Evolutionary conservation across 2,888 invertebrate species (phyloP), one percentile per base, ranked within the genome.

Genomic region (Dryococelus australis): DNA sequence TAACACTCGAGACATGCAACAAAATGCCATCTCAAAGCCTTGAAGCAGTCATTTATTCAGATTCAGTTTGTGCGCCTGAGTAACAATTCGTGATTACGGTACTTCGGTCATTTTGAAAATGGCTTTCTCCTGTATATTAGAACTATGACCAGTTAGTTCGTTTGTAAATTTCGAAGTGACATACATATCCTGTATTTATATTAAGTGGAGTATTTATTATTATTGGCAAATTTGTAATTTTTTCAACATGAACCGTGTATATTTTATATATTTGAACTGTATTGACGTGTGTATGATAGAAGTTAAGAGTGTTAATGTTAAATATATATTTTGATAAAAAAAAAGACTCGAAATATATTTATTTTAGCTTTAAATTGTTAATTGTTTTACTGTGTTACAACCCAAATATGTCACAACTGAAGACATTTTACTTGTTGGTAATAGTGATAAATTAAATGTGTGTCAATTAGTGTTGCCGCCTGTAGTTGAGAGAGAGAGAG

Each of bases 151-250:
- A 43, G 87, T 80, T 87, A 43, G 87, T 80, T 87, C 85, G 85
- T 85, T 35, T 78, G 47, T 86, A 79, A 86, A 87, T 86, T 87
- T 53, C 24, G 79, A 65, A 84, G 27, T 85, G 53, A 87, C 27
- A 78, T 28, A 86, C 80, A 87, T 86, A 86, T 86, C 85, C 80
- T 87, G 78, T 87, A 87, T 87, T 87, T 87, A 87, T 87, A 84
- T 85, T 84, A 84, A 87, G 26, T 84, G 85, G 84, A 87, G 79
- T 87, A 87, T 87, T 87, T 87, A 87, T 87, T 87, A 87, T 87
- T 87, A 83, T 43, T 83, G 43, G 28, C 83, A 65, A 65, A 65
- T 83, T 83, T 83, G 83, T 83, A 83, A 83, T 83, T 28, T 80
- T 83, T 83, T 16, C 43, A 35, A 83, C 43, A 20, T 28, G 43